Evolutionary conservation across 2,888 invertebrate species (phyloP).

Genomic region (Matsumyia berberina): DNA sequence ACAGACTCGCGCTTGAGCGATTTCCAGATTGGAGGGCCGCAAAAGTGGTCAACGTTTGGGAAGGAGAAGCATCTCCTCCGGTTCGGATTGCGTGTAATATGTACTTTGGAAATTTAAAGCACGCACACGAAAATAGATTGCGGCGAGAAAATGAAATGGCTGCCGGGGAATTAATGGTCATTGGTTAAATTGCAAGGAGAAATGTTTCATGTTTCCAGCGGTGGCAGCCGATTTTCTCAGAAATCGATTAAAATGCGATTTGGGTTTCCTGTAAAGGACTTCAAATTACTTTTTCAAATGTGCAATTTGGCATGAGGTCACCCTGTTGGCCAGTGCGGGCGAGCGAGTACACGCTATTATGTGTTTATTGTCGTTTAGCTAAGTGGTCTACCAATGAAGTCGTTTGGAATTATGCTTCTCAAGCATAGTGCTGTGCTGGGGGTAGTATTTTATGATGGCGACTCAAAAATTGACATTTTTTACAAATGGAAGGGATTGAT

Average conservation of each 20-base stretch:
- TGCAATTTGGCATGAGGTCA: conserved; percentile 7
- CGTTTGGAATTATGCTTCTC: no score
- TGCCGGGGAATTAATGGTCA: conserved; percentile 28
- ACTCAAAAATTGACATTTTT: no score
- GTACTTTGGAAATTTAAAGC: conserved; percentile 28
- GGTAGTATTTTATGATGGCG: no score
- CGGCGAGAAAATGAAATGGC: conserved; percentile 25
- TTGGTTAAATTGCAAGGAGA: conserved; percentile 6
- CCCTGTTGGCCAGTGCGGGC: background rate
- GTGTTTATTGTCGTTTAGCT: background rate
- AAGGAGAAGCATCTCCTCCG: background rate
- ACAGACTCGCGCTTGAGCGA: conserved; percentile 32
- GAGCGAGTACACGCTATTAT: background rate
- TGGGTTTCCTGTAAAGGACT: conserved; percentile 20
- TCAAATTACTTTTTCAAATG: conserved; percentile 16
- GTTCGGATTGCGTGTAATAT: conserved; percentile 41
- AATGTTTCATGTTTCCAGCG: background rate
- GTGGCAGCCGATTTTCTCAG: conserved; percentile 2
- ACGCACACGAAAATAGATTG: conserved; percentile 33
- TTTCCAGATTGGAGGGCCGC: conserved; percentile 15
- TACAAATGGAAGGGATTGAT: no score
- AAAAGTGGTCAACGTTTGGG: conserved; percentile 12
- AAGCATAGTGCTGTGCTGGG: no score
- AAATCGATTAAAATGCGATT: conserved; percentile 35
- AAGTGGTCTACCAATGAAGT: no score